Conservation (phyloP, 2,888 invertebrate species). For the Callyntrura sp. region DNA sequence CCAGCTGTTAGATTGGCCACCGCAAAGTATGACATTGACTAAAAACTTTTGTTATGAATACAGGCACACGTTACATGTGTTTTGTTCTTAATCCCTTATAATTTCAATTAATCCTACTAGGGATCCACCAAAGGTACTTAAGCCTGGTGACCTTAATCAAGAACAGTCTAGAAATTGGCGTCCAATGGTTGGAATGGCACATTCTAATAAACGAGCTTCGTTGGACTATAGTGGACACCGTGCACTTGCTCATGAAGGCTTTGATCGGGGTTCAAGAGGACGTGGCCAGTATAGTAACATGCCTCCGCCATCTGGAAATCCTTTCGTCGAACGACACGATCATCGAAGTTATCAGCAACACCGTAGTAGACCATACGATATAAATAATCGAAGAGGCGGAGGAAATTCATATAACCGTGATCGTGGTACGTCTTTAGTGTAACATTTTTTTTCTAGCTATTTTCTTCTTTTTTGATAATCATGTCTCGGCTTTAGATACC, state of each 20-base stretch:
- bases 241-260: constrained; percentile 88
- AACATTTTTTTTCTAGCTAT: not conserved
- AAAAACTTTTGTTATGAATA: constrained; percentile 16
- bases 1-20: constrained; percentile 89
- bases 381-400: constrained; percentile 66
- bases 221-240: constrained; percentile 91
- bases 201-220: constrained; percentile 88
- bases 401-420: constrained; percentile 70
- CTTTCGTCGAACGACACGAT: constrained; percentile 67
- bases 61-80: not conserved
- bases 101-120: no score
- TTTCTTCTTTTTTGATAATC: not conserved
- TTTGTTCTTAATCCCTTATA: no score
- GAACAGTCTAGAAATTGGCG: constrained; percentile 89
- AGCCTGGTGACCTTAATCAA: constrained; percentile 90
- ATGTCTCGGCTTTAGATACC: not conserved
- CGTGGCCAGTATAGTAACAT: constrained; percentile 85
- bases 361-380: constrained; percentile 74
- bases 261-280: constrained; percentile 55
- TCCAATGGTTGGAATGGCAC: constrained; percentile 92
- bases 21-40: constrained; percentile 85
- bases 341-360: constrained; percentile 71
- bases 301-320: constrained; percentile 84
- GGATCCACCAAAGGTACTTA: constrained; percentile 91
- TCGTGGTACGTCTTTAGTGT: constrained; percentile 24